Evolutionary conservation across 2,888 invertebrate genomes (phyloP), one percentile per base, ranked within the genome.

Genomic region (Stegana nigrithorax): DNA sequence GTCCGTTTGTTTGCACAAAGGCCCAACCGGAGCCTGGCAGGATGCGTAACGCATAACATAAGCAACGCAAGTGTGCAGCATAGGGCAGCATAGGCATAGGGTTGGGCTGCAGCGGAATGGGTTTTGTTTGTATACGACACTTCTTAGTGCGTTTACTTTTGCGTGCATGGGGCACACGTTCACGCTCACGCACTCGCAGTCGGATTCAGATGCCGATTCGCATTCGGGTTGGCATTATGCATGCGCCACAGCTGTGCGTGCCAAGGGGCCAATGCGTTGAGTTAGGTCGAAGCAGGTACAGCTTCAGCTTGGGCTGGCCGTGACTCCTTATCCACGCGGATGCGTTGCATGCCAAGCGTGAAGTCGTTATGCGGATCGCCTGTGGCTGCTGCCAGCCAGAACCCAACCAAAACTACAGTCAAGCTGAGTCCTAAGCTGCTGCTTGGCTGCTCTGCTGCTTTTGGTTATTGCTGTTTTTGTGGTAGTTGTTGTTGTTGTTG

Each of bases 11-110:
- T 32, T 32, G 32, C 32, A 32, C n/a, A 32, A n/a, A 32, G 12
- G n/a, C n/a, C 10, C 2, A 32, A 2, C n/a, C n/a, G n/a, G 32
- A 32, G 39, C 5, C 39, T 39, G 12, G 4, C 39, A 7, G 29
- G 10, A 6, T 8, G 39, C 14, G 39, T 39, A 39, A 32, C 32
- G n/a, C n/a, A 32, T n/a, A 32, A 32, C 5, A 32, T 23, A 23
- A 23, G 19, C 58, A 60, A 59, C 60, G 60, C 68, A 75, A 75
- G 67, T 67, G 67, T 66, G 63, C 68, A n/a, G n/a, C n/a, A n/a
- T n/a, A n/a, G n/a, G n/a, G n/a, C n/a, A n/a, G n/a, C n/a, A n/a
- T n/a, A n/a, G n/a, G n/a, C n/a, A n/a, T n/a, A n/a, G n/a, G n/a
- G 62, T 66, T 63, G 58, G 59, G 66, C 62, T 66, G 64, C 66